Evolutionary conservation across 2,113 vertebrate species (phyloP).

Genomic region (Ceyx cyanopectus): DNA sequence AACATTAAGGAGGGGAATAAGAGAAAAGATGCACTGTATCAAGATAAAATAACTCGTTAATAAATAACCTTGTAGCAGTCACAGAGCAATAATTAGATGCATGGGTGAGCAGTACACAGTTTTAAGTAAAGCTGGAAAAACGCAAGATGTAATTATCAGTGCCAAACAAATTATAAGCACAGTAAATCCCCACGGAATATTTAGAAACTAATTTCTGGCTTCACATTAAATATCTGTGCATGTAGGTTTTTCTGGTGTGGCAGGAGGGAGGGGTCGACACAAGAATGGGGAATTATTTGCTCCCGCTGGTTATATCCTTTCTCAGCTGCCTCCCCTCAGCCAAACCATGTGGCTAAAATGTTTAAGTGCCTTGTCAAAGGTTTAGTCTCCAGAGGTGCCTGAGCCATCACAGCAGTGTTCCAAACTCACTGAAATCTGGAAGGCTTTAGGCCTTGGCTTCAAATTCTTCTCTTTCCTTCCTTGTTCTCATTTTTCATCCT

Average conservation of each 20-base stretch:
- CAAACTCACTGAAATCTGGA: constrained; percentile 1
- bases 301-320: constrained; percentile 34
- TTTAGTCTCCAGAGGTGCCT: constrained; percentile 29
- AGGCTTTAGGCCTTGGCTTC: constrained; percentile 15
- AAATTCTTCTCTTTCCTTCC: constrained; percentile 19
- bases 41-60: constrained; percentile 85
- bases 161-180: constrained; percentile 82
- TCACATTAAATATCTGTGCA: constrained; percentile 77
- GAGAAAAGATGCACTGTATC: constrained; percentile 79
- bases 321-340: not conserved
- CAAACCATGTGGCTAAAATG: constrained; percentile 12
- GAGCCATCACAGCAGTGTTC: constrained; percentile 22
- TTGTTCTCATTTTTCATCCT: constrained; percentile 4
- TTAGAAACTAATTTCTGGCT: constrained; percentile 79
- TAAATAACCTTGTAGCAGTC: constrained; percentile 83
- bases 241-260: constrained; percentile 69
- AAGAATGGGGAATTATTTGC: constrained; percentile 10
- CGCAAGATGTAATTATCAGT: constrained; percentile 80
- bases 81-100: constrained; percentile 84
- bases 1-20: constrained; percentile 77
- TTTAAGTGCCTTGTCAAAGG: constrained; percentile 33
- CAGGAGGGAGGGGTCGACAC: not conserved
- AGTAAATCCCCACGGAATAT: constrained; percentile 78
- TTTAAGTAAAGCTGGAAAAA: constrained; percentile 82
- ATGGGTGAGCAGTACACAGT: constrained; percentile 75